A percentile compares a stretch with the other conserved stretches of the same genome.
These are phyloP conservation scores for Stenodema calcarata DNA, from an alignment of 2,888 invertebrate species.

Conservation along the genomic window DNA sequence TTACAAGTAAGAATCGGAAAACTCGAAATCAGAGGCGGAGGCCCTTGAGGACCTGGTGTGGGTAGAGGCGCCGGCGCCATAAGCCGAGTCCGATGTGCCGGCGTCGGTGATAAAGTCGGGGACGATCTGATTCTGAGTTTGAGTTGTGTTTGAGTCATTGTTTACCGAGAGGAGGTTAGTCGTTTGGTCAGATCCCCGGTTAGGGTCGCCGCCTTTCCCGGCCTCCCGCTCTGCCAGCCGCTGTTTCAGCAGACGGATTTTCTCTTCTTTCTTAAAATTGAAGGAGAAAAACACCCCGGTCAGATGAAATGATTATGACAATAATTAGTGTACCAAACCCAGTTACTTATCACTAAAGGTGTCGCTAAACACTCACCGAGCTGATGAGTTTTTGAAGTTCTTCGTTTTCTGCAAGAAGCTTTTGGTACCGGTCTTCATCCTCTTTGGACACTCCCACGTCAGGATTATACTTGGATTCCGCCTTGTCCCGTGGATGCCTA, in stretches of 20 bases:
- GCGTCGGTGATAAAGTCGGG: constrained; percentile 79
- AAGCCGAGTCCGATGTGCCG: constrained; percentile 81
- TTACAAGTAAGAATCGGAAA: constrained; percentile 86
- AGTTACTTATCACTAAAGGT: neutral
- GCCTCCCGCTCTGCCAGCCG: constrained; percentile 80
- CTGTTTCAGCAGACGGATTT: constrained; percentile 81
- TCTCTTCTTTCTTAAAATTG: constrained; percentile 81
- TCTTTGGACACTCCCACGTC: constrained; percentile 83
- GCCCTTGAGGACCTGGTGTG: constrained; percentile 83
- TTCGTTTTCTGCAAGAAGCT: constrained; percentile 92
- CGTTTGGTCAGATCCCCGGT: constrained; percentile 56
- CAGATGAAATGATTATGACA: too few species aligned
- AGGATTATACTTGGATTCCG: constrained; percentile 86
- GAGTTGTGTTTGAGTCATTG: constrained; percentile 68
- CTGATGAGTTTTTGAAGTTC: constrained; percentile 94
- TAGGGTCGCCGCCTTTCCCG: constrained; percentile 64
- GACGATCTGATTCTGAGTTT: constrained; percentile 65
- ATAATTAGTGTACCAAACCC: too few species aligned
- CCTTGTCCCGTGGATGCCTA: constrained; percentile 85
- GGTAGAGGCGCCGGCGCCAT: constrained; percentile 72
- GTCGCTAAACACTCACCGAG: constrained; percentile 68
- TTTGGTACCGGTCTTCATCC: constrained; percentile 93
- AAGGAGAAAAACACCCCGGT: too few species aligned
- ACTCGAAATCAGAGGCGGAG: constrained; percentile 86
- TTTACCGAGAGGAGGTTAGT: constrained; percentile 61